phyloP scores from a whole-genome alignment of 35 echinoderm and acorn worm genomes.

The Strongylocentrotus purpuratus region DNA sequence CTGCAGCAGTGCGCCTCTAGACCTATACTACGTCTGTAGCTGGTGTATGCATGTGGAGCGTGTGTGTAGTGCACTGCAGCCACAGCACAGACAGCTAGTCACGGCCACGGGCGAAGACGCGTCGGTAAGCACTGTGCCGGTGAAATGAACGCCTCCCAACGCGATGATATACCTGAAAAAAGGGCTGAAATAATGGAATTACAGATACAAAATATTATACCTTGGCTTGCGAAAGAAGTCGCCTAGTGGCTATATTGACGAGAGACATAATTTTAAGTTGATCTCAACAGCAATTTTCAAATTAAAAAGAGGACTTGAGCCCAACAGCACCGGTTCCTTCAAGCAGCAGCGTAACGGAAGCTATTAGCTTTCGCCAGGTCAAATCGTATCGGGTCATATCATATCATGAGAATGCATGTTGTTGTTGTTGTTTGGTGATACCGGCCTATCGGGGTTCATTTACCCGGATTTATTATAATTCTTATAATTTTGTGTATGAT shows the following conservation, averaged over 20 bases:
- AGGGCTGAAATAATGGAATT: too few species aligned
- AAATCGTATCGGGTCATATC: background rate
- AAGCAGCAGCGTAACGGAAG: background rate
- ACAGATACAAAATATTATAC: background rate
- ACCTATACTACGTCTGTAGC: too few species aligned
- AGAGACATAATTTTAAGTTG: slow-evolving; percentile 40
- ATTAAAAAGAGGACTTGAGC: background rate
- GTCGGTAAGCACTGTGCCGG: background rate
- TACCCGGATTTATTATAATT: too few species aligned
- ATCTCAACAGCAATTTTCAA: background rate
- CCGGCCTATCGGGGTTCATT: too few species aligned
- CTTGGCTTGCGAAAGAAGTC: slow-evolving; percentile 49
- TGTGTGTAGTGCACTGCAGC: too few species aligned
- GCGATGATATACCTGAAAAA: too few species aligned
- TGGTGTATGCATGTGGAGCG: too few species aligned
- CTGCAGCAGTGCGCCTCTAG: too few species aligned
- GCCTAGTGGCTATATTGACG: slow-evolving; percentile 38
- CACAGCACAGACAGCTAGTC: too few species aligned
- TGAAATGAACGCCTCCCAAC: background rate
- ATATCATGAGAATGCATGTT: too few species aligned
- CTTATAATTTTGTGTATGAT: too few species aligned
- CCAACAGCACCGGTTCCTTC: background rate
- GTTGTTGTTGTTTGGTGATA: too few species aligned
- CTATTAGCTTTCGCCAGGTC: background rate
- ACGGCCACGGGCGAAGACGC: background rate